Conservation (phyloP, 2,888 invertebrate genomes). For the Campoplex nolae region DNA sequence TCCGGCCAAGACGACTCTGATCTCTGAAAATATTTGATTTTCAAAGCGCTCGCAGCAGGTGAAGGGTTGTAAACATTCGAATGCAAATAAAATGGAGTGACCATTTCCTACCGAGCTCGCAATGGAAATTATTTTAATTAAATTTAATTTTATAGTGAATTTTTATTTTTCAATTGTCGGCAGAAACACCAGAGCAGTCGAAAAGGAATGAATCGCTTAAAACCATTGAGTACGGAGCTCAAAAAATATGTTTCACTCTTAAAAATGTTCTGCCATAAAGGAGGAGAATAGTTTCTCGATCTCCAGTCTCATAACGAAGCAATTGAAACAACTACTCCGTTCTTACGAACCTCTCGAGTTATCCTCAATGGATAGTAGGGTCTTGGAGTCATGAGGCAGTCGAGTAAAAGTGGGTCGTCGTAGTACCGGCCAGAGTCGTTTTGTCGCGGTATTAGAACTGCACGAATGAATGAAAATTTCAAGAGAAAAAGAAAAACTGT, state of each 20-base stretch:
- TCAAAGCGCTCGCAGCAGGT: too few relatives aligned
- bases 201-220: too few relatives aligned
- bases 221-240: neutral
- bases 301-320: neutral
- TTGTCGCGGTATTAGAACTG: conserved; percentile 12
- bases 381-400: neutral
- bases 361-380: conserved; percentile 30
- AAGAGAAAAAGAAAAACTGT: conserved; percentile 3
- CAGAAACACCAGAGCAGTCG: too few relatives aligned
- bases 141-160: too few relatives aligned
- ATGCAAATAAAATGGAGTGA: too few relatives aligned
- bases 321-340: neutral
- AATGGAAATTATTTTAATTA: too few relatives aligned
- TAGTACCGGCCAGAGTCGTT: conserved; percentile 12
- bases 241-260: neutral
- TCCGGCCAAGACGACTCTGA: too few relatives aligned
- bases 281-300: neutral
- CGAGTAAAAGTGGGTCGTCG: conserved; percentile 23
- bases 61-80: too few relatives aligned
- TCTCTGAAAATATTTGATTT: too few relatives aligned
- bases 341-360: conserved; percentile 37
- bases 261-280: neutral
- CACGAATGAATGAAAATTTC: conserved; percentile 41
- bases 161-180: too few relatives aligned
- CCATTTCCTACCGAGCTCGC: too few relatives aligned